A percentile compares a stretch with the other conserved stretches of the same genome.
Conservation (phyloP, 2,797 vertebrate genomes). For the Tokudaia tokunoshimensis region DNA sequence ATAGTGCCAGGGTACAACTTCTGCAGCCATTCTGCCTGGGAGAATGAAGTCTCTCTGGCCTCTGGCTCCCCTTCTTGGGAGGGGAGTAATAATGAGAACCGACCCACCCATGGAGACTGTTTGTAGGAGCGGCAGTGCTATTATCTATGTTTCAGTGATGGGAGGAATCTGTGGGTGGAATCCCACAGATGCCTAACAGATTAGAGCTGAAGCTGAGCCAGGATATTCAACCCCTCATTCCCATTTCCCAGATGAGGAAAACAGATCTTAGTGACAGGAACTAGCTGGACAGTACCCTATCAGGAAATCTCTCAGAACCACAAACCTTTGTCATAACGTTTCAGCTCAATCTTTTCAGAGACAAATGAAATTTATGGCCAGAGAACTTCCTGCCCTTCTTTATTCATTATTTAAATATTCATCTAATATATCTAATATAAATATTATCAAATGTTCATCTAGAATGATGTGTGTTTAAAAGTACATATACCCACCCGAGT, state of each 20-base stretch:
- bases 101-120: background rate
- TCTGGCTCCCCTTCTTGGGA: background rate
- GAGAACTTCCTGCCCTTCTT: constrained; percentile 6
- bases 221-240: background rate
- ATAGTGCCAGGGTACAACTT: rapidly evolving
- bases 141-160: background rate
- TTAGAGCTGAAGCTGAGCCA: background rate
- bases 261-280: background rate
- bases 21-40: background rate
- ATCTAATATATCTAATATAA: too few species aligned
- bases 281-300: background rate
- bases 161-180: background rate
- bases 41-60: background rate
- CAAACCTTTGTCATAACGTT: background rate
- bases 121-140: background rate
- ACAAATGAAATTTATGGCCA: background rate
- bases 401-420: background rate
- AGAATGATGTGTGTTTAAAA: background rate
- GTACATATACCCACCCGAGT: background rate
- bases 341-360: constrained; percentile 38
- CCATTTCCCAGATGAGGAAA: constrained; percentile 61
- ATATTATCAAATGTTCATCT: background rate
- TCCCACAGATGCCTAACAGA: background rate
- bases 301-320: constrained; percentile 20
- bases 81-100: background rate